Conservation (phyloP, 2,113 vertebrate species). For the Alouatta palliata region DNA sequence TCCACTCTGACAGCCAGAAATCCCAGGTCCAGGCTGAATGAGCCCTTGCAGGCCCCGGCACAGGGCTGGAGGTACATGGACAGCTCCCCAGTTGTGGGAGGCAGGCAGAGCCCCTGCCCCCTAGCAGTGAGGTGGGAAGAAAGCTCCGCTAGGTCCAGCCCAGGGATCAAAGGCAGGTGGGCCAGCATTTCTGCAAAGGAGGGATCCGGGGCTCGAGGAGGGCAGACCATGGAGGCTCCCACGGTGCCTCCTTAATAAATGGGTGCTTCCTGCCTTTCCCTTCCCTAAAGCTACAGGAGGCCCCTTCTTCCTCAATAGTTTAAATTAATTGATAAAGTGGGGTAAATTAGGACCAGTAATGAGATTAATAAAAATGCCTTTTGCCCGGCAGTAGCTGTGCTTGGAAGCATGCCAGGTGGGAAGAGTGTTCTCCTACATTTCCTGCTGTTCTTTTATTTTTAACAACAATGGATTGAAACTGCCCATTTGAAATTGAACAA, state of each 20-base stretch:
- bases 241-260: rapidly evolving
- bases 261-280: not conserved
- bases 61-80: too few relatives aligned
- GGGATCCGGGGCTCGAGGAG: not conserved
- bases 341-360: not conserved
- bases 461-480: not conserved
- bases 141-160: not conserved
- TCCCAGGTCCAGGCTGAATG: not conserved
- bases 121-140: rapidly evolving
- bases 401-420: not conserved
- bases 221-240: not conserved
- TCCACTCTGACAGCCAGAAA: not conserved
- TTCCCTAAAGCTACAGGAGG: not conserved
- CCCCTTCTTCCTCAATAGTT: not conserved
- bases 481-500: not conserved
- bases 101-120: not conserved
- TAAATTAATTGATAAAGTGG: not conserved
- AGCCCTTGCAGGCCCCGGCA: not conserved
- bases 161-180: not conserved
- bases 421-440: not conserved
- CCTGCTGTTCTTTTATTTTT: not conserved
- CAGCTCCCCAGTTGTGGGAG: not conserved
- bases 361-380: too few relatives aligned
- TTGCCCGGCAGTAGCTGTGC: rapidly evolving
- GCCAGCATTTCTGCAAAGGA: too few relatives aligned